A percentile compares a stretch with the other conserved stretches of the same genome.
These are phyloP conservation scores for Diuraphis noxia DNA, from an alignment of 1,140 invertebrate species.

Conservation along the genomic window DNA sequence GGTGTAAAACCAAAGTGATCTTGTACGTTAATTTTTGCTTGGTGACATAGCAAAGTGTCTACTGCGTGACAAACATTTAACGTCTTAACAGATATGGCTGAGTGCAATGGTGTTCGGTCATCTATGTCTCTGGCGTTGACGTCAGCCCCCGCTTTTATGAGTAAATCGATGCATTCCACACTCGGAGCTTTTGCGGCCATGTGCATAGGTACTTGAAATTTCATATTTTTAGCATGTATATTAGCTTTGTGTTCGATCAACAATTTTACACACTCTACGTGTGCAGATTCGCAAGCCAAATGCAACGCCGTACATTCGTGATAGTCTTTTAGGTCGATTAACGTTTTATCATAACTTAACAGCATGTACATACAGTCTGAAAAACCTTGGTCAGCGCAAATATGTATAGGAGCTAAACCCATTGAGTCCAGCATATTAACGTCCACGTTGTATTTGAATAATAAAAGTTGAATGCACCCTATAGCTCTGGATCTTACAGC, in stretches of 20 bases:
- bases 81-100: slow-evolving; percentile 76
- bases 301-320: slow-evolving; percentile 72
- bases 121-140: slow-evolving; percentile 77
- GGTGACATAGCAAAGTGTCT: slow-evolving; percentile 72
- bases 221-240: slow-evolving; percentile 70
- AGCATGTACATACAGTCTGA: slow-evolving; percentile 66
- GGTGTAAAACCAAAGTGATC: slow-evolving; percentile 89
- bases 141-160: slow-evolving; percentile 74
- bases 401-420: slow-evolving; percentile 75
- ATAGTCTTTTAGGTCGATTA: slow-evolving; percentile 55
- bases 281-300: slow-evolving; percentile 75
- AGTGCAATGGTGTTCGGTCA: slow-evolving; percentile 75
- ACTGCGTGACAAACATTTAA: slow-evolving; percentile 75
- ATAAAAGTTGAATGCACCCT: slow-evolving; percentile 73
- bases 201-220: slow-evolving; percentile 77
- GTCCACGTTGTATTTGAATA: slow-evolving; percentile 69
- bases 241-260: slow-evolving; percentile 74
- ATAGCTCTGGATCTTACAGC: slow-evolving; percentile 74
- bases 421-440: slow-evolving; percentile 71
- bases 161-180: slow-evolving; percentile 74
- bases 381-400: slow-evolving; percentile 75
- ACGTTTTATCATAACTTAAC: slow-evolving; percentile 55
- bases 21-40: slow-evolving; percentile 79
- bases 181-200: slow-evolving; percentile 75
- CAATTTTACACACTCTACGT: slow-evolving; percentile 70